Base-by-base conservation (phyloP, 2,797 vertebrate genomes). In the Peromyscus attwateri region DNA sequence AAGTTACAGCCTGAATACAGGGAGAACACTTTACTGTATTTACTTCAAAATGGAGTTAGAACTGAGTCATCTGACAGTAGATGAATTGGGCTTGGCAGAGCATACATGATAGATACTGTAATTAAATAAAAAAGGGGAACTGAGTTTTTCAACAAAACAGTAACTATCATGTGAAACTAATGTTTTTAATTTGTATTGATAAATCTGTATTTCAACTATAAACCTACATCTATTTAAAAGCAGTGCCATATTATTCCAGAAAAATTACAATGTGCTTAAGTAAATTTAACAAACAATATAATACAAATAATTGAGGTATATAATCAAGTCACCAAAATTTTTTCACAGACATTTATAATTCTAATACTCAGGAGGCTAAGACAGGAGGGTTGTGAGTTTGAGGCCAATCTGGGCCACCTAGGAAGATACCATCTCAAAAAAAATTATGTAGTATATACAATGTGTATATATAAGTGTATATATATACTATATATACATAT, bases 281-380 rank as follows among this genome's bases (percentile, higher is more conserved):
- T 81, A 91, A 94, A 95, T 87, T 87, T 81, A 81, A 81, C 43
- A 21, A 94, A 79, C 14, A 94, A 82, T 64, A 88, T 77, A 94
- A 93, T 46, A 71, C 1, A 92, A 62, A 82, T 88, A 94, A 94
- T 82, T 73, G 83, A 95, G 6, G 9, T n/a, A 75, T 8, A 60
- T 81, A 85, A 95, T 73, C 17, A 31, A 93, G 23, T 40, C 37
- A 91, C 21, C 4, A 94, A 79, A 27, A 49, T 5, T 80, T 46
- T 13, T 13, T 71, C n/a, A 8, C 23, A 83, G 60, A 64, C n/a
- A 60, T 27, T 75, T 87, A 25, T 66, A 49, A 84, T n/a, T n/a
- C 25, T 46, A 37, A 87, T 57, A 73, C 4, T 29, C 4, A 40
- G 49, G 19, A 37, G 12, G 34, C 8, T 37, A 66, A 87, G n/a